Evolutionary conservation across 2,888 invertebrate species (phyloP).

Genomic region (Eupithecia subumbrata): DNA sequence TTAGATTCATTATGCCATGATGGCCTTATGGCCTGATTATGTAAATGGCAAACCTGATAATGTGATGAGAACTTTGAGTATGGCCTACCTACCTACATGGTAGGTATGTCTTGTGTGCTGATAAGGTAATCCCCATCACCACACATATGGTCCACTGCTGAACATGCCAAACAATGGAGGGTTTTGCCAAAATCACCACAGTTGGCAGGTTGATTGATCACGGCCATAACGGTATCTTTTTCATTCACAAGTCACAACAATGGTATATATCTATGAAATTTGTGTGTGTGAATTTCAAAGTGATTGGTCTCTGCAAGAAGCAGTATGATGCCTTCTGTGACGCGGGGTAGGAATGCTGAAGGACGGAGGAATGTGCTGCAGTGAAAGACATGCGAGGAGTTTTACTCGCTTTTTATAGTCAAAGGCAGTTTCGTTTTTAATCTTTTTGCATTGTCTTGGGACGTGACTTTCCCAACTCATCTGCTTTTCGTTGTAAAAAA

Average conservation of each 20-base stretch:
- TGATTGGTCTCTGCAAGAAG: slow-evolving; percentile 8
- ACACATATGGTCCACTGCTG: not conserved
- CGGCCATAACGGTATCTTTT: not conserved
- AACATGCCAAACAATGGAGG: not conserved
- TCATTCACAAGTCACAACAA: not conserved
- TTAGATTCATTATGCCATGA: slow-evolving; percentile 4
- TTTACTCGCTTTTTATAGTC: not conserved
- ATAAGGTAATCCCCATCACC: too few relatives aligned
- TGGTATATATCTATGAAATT: not conserved
- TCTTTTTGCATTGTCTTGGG: slow-evolving; percentile 1
- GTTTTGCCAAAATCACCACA: not conserved
- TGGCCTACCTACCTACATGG: too few relatives aligned
- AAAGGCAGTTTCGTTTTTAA: not conserved
- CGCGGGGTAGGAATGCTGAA: slow-evolving; percentile 66
- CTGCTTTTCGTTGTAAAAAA: not conserved
- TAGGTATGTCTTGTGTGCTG: too few relatives aligned
- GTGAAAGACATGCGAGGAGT: slow-evolving; percentile 33
- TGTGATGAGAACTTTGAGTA: not conserved
- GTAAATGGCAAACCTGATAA: not conserved
- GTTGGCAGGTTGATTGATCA: not conserved
- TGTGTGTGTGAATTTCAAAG: not conserved
- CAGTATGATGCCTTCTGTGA: slow-evolving; percentile 21
- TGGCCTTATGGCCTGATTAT: not conserved
- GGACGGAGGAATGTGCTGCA: slow-evolving; percentile 52
- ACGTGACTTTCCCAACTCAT: not conserved